Percentiles rank a stretch among this genome's conserved stretches.
Evolutionary conservation across 2,888 invertebrate genomes (phyloP).

Genomic region (Drosophila eohydei): DNA sequence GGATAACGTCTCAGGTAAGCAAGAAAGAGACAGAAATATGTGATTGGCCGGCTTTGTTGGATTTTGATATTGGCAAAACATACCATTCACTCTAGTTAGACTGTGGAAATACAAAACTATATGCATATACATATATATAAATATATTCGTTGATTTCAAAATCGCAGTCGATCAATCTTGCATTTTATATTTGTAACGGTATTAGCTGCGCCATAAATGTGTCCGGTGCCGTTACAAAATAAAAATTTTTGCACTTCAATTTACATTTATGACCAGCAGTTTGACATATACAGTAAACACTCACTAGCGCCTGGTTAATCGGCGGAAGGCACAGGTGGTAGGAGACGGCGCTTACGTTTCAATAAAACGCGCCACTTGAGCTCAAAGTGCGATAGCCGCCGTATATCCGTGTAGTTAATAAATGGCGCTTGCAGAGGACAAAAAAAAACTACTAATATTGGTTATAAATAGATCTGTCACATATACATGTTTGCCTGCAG

Average conservation of each 20-base stretch:
- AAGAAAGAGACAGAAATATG: background rate
- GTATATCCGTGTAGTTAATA: slow-evolving; percentile 54
- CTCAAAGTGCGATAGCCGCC: slow-evolving; percentile 53
- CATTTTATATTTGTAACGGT: slow-evolving; percentile 42
- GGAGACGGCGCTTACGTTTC: slow-evolving; percentile 37
- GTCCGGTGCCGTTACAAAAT: slow-evolving; percentile 17
- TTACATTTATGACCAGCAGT: slow-evolving; percentile 44
- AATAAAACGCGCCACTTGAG: slow-evolving; percentile 71
- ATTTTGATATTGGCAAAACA: background rate
- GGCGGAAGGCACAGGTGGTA: background rate
- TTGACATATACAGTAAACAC: slow-evolving; percentile 28
- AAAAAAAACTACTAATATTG: slow-evolving; percentile 7
- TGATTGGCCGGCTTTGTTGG: background rate
- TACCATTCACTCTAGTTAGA: slow-evolving; percentile 1
- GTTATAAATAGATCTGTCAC: slow-evolving; percentile 7
- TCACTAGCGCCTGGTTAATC: slow-evolving; percentile 34
- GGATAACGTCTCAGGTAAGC: background rate
- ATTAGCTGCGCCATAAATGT: slow-evolving; percentile 37
- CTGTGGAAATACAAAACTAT: background rate
- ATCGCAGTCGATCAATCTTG: slow-evolving; percentile 28
- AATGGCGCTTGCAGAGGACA: slow-evolving; percentile 18
- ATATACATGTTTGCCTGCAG: background rate
- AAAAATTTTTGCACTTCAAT: slow-evolving; percentile 41
- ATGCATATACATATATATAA: background rate
- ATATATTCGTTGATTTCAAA: slow-evolving; percentile 33